Percentiles rank a stretch among this genome's conserved stretches.
These are phyloP conservation scores for Schrankia costaestrigalis DNA, from an alignment of 2,888 invertebrate species.

Conservation along the genomic window DNA sequence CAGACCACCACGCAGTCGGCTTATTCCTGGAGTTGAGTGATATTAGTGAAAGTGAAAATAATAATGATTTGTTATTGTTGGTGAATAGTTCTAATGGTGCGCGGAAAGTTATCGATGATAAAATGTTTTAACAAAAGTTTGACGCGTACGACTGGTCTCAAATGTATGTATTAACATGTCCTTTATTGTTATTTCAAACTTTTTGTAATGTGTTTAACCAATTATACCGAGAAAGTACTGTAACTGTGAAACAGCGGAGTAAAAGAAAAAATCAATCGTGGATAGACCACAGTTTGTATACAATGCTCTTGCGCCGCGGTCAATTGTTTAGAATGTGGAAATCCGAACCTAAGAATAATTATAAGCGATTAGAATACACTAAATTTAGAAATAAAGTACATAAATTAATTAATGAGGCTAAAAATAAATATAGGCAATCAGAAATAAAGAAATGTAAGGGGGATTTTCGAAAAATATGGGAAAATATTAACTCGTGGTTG, in stretches of 20 bases:
- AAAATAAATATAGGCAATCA: neutral
- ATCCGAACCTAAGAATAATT: neutral
- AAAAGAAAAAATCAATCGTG: neutral
- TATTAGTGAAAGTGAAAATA: neutral
- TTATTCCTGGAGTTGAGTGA: neutral
- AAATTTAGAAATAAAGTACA: conserved; percentile 2
- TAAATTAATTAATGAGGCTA: no score
- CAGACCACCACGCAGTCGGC: conserved; percentile 1
- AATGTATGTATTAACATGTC: neutral
- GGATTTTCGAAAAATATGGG: neutral
- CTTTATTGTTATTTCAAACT: neutral
- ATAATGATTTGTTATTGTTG: no score
- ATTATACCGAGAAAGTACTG: neutral
- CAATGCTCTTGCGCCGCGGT: neutral
- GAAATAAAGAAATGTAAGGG: neutral
- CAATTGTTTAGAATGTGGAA: neutral
- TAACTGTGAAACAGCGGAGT: no score
- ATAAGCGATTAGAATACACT: conserved; percentile 5
- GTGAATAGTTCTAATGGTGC: neutral
- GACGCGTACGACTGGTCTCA: neutral
- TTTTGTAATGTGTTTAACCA: neutral
- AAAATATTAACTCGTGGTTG: no score
- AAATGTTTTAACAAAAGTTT: neutral
- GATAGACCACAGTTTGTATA: neutral
- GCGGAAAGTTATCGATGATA: neutral